Evolutionary conservation across 1,140 invertebrate species (phyloP).

Genomic region (Brachionus calyciflorus): DNA sequence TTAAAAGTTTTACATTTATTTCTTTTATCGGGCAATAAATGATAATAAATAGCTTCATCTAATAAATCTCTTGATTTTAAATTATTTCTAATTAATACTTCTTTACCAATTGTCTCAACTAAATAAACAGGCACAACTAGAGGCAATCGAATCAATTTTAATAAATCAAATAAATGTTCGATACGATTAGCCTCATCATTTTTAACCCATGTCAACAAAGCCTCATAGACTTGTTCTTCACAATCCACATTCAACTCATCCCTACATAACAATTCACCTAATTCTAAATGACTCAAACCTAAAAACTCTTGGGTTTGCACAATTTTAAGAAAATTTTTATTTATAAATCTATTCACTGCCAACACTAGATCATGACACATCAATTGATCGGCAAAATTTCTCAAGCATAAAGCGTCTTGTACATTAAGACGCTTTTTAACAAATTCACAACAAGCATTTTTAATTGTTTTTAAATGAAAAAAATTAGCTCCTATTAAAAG

Average conservation of each 20-base stretch:
- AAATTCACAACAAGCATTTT: constrained; percentile 79
- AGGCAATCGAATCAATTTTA: constrained; percentile 75
- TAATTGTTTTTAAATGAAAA: constrained; percentile 75
- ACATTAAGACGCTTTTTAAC: constrained; percentile 70
- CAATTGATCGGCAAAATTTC: constrained; percentile 77
- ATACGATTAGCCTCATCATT: constrained; percentile 66
- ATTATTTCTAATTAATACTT: constrained; percentile 68
- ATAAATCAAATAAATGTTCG: constrained; percentile 68
- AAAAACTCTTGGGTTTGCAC: constrained; percentile 76
- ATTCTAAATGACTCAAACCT: constrained; percentile 66
- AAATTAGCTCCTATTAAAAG: constrained; percentile 83
- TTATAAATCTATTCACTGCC: constrained; percentile 76
- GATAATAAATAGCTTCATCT: constrained; percentile 7
- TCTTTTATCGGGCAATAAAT: constrained; percentile 76
- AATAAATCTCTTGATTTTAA: constrained; percentile 19
- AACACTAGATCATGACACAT: constrained; percentile 71
- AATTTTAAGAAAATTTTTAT: constrained; percentile 78
- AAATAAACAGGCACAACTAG: constrained; percentile 77
- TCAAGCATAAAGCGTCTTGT: constrained; percentile 77
- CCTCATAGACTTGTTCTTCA: constrained; percentile 76
- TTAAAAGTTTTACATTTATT: constrained; percentile 70
- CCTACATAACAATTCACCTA: constrained; percentile 71
- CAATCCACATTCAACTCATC: constrained; percentile 74
- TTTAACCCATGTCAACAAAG: constrained; percentile 78
- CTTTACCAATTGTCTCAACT: constrained; percentile 77